phyloP scores from a whole-genome alignment of 2,888 invertebrate genomes.

The Cheilosia pagana region DNA sequence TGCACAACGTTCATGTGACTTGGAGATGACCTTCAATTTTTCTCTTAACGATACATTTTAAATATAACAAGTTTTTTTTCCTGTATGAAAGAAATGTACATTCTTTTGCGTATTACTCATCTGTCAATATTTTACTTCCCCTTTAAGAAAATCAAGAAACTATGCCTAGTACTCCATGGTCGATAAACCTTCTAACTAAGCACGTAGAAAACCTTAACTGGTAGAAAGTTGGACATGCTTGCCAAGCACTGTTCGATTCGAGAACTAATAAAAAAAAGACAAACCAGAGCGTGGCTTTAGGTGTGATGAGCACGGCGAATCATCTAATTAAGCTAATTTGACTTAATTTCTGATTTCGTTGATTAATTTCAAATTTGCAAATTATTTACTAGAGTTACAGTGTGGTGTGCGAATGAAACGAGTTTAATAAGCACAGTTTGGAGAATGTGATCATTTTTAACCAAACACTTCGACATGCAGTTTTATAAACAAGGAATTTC shows the following conservation, averaged over 20 bases:
- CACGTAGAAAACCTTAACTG: constrained; percentile 30
- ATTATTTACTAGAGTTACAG: no score
- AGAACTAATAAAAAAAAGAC: not conserved
- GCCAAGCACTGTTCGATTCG: not conserved
- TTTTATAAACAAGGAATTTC: no score
- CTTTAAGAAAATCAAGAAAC: not conserved
- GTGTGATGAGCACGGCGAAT: no score
- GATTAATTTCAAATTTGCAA: no score
- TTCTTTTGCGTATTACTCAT: not conserved
- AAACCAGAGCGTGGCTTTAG: not conserved
- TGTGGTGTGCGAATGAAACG: no score
- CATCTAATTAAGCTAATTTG: no score
- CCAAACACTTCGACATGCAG: no score
- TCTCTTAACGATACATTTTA: not conserved
- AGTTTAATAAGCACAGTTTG: no score
- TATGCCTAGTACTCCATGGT: constrained; percentile 3
- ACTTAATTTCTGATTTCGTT: no score
- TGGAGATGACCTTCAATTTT: constrained; percentile 22
- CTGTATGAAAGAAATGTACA: not conserved
- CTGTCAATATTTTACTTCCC: not conserved
- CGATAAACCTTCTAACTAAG: constrained; percentile 37
- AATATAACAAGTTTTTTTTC: constrained; percentile 15
- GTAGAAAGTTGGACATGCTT: constrained; percentile 40
- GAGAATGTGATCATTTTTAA: no score
- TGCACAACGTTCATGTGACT: constrained; percentile 34